Conservation (phyloP, 2,797 vertebrate genomes). For the Brotula barbata region DNA sequence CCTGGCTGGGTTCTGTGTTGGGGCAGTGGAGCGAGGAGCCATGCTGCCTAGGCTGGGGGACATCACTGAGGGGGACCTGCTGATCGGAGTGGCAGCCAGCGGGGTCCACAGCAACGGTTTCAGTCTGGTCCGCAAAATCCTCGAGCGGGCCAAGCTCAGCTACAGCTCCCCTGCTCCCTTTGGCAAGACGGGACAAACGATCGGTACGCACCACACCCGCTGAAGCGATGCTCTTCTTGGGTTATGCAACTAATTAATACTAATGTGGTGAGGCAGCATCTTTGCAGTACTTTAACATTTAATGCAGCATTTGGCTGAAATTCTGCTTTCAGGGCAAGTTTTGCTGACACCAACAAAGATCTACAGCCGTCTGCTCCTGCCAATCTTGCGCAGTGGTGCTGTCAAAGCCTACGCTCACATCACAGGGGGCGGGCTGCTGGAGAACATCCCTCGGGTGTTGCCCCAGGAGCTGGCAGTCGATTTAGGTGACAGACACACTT, state of each 20-base stretch:
- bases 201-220: conserved; percentile 80
- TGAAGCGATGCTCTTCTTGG: no score
- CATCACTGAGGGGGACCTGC: conserved; percentile 83
- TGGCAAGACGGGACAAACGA: conserved; percentile 73
- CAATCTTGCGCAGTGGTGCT: conserved; percentile 82
- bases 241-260: no score
- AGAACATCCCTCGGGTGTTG: conserved; percentile 94
- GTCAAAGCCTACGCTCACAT: conserved; percentile 94
- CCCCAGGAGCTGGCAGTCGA: conserved; percentile 82
- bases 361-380: conserved; percentile 88
- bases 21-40: conserved; percentile 85
- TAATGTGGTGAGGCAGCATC: no score
- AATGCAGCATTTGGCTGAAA: no score
- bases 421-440: conserved; percentile 93
- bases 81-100: conserved; percentile 91
- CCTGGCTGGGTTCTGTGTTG: conserved; percentile 92
- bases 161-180: conserved; percentile 82
- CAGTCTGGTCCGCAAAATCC: conserved; percentile 90
- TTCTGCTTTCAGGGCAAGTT: conserved; percentile 81
- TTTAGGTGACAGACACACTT: conserved; percentile 65
- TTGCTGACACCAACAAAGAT: conserved; percentile 93
- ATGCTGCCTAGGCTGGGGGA: conserved; percentile 85
- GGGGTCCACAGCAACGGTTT: conserved; percentile 97
- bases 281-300: no score
- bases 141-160: conserved; percentile 79